phyloP scores from a whole-genome alignment of 2,113 vertebrate genomes.

The Sapajus apella region DNA sequence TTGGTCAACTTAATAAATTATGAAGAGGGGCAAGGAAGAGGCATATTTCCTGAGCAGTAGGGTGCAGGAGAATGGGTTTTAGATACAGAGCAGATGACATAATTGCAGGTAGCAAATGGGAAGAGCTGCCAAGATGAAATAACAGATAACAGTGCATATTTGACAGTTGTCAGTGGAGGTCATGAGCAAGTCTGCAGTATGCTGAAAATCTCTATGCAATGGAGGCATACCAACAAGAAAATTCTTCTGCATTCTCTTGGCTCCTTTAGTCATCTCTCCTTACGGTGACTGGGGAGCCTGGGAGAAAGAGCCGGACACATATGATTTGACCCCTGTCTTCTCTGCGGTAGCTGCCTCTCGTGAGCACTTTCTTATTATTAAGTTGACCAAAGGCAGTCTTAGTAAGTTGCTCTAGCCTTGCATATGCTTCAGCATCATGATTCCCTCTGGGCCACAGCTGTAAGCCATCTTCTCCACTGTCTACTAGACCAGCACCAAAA shows the following conservation, averaged over 20 bases:
- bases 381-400: neutral
- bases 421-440: neutral
- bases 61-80: neutral
- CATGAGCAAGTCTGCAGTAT: too few species aligned
- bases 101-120: neutral
- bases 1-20: too few species aligned
- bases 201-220: rapidly evolving
- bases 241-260: neutral
- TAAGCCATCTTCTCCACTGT: neutral
- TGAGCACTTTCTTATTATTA: neutral
- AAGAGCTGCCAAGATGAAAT: neutral
- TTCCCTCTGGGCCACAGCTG: neutral
- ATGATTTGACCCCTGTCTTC: rapidly evolving
- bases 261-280: neutral
- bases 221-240: neutral
- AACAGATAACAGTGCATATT: rapidly evolving
- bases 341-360: neutral
- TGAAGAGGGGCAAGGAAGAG: too few species aligned
- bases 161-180: neutral
- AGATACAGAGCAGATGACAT: neutral
- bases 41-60: neutral
- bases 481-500: neutral
- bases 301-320: rapidly evolving
- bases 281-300: neutral
- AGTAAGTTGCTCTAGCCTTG: rapidly evolving